Evolutionary conservation across 2,888 invertebrate species (phyloP).

Genomic region (Apomyelois bistriatella): DNA sequence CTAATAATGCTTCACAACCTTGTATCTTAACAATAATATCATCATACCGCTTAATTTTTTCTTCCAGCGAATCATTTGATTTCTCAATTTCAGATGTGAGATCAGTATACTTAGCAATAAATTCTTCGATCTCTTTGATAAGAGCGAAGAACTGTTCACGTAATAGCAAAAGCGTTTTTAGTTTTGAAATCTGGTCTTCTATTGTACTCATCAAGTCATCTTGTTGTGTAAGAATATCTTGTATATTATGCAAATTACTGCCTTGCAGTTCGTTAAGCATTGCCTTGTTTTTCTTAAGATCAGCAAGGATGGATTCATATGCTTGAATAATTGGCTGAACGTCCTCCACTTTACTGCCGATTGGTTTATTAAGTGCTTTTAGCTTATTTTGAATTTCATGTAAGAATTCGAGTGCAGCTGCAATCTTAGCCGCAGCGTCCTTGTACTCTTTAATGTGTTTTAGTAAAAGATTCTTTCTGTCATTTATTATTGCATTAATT

Average conservation of each 20-base stretch:
- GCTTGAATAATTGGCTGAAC: slow-evolving; percentile 89
- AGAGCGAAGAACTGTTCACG: slow-evolving; percentile 94
- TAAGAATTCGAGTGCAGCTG: slow-evolving; percentile 89
- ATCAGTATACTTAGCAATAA: slow-evolving; percentile 92
- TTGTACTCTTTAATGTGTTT: slow-evolving; percentile 90
- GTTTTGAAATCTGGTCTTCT: slow-evolving; percentile 90
- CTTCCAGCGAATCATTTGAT: slow-evolving; percentile 89
- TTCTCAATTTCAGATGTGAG: slow-evolving; percentile 92
- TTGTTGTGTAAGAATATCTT: slow-evolving; percentile 88
- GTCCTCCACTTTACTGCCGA: slow-evolving; percentile 93
- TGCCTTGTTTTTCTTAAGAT: slow-evolving; percentile 87
- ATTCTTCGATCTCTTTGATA: slow-evolving; percentile 92
- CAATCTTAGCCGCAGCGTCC: slow-evolving; percentile 88
- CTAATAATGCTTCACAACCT: slow-evolving; percentile 92
- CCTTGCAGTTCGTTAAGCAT: slow-evolving; percentile 89
- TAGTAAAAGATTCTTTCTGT: slow-evolving; percentile 85
- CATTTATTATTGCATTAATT: slow-evolving; percentile 86
- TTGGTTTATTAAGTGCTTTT: slow-evolving; percentile 90
- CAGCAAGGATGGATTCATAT: slow-evolving; percentile 88
- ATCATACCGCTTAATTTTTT: slow-evolving; percentile 93
- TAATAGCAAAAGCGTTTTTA: slow-evolving; percentile 87
- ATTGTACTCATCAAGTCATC: slow-evolving; percentile 92
- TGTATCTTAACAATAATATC: slow-evolving; percentile 92
- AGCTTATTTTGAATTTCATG: slow-evolving; percentile 90
- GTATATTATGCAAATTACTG: slow-evolving; percentile 87